phyloP scores from a whole-genome alignment of 2,113 vertebrate species.

The Dunckerocampus dactyliophorus region DNA sequence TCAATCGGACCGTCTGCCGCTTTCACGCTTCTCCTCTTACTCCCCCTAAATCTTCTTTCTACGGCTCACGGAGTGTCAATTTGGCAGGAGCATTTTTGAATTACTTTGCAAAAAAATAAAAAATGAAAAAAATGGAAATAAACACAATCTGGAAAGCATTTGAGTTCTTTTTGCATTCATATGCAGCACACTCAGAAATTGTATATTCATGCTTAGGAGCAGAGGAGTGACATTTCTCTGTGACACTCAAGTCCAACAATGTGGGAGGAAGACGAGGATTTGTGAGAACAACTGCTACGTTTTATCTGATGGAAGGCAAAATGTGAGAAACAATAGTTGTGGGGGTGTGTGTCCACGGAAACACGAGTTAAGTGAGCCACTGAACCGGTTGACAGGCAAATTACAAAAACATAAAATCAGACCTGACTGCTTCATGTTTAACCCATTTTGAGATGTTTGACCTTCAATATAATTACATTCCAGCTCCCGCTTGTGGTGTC shows the following conservation, averaged over 20 bases:
- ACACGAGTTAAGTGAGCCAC: too few relatives aligned
- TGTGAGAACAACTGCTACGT: slow-evolving; percentile 59
- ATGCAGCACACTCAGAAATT: slow-evolving; percentile 6
- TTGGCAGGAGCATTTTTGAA: slow-evolving; percentile 18
- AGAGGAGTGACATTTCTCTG: slow-evolving; percentile 34
- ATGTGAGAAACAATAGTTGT: slow-evolving; percentile 5
- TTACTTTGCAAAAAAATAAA: slow-evolving; percentile 36
- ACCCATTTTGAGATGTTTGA: too few relatives aligned
- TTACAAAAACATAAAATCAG: too few relatives aligned
- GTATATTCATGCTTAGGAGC: slow-evolving; percentile 18
- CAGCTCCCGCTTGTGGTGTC: too few relatives aligned
- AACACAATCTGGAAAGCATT: slow-evolving; percentile 32
- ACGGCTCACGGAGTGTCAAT: slow-evolving; percentile 29
- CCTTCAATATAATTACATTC: too few relatives aligned
- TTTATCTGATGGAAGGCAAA: slow-evolving; percentile 68
- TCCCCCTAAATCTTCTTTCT: slow-evolving; percentile 34
- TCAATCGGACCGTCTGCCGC: slow-evolving; percentile 60
- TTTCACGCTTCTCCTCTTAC: slow-evolving; percentile 17
- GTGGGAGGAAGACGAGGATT: slow-evolving; percentile 44
- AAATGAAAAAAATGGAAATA: slow-evolving; percentile 19
- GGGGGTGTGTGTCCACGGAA: too few relatives aligned
- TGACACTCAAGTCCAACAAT: slow-evolving; percentile 34
- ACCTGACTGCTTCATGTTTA: too few relatives aligned
- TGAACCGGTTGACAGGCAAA: too few relatives aligned
- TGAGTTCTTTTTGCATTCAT: slow-evolving; percentile 14